Conservation (phyloP, 2,888 invertebrate species). For the Cetonia aurata region DNA sequence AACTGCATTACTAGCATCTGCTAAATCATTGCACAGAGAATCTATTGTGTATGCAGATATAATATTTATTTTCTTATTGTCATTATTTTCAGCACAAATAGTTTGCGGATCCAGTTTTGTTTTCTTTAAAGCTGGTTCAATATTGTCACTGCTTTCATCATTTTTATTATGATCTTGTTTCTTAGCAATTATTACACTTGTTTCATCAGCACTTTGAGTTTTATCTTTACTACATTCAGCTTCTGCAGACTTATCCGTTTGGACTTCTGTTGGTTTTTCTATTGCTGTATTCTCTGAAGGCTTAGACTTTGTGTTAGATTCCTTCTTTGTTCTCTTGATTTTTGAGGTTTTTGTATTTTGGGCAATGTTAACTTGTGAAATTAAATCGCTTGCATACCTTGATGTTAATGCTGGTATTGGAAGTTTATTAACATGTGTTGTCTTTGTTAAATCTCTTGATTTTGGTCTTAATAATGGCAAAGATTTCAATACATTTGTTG, state of each 20-base stretch:
- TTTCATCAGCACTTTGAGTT: constrained; percentile 6
- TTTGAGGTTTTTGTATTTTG: constrained; percentile 9
- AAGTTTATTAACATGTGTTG: constrained; percentile 65
- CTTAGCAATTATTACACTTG: neutral
- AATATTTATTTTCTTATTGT: constrained; percentile 38
- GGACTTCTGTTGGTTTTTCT: constrained; percentile 3
- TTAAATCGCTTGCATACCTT: constrained; percentile 52
- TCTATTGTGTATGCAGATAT: constrained; percentile 43
- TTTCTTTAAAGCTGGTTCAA: constrained; percentile 39
- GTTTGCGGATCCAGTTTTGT: constrained; percentile 18
- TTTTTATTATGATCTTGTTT: neutral
- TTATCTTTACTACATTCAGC: constrained; percentile 18
- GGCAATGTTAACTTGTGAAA: constrained; percentile 14
- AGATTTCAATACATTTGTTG: constrained; percentile 33
- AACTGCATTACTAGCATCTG: constrained; percentile 15
- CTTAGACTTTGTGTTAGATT: constrained; percentile 27
- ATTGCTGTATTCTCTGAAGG: neutral
- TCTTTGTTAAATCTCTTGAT: constrained; percentile 58
- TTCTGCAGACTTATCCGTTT: neutral
- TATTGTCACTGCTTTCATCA: constrained; percentile 3
- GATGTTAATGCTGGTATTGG: constrained; percentile 65
- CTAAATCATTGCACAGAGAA: constrained; percentile 34
- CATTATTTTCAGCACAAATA: constrained; percentile 15
- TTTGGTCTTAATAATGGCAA: constrained; percentile 44
- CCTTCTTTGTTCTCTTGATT: constrained; percentile 35